Percentiles rank a stretch among this genome's conserved stretches.
Conservation (phyloP, 2,888 invertebrate species). For the Eristalis intricaria region DNA sequence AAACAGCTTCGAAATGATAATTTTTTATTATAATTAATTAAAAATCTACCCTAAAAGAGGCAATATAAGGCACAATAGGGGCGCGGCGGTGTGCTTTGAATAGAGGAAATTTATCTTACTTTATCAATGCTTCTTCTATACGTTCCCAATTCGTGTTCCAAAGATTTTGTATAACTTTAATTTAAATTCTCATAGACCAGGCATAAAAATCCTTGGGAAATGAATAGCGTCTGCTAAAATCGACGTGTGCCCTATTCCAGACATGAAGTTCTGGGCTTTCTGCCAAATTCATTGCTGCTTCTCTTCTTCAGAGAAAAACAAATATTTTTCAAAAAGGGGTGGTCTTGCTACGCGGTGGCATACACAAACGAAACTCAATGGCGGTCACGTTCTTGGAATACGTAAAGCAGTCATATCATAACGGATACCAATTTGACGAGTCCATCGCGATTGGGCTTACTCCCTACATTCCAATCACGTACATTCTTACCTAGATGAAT, state of each 20-base stretch:
- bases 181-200: background rate
- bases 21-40: no score
- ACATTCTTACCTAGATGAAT: background rate
- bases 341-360: background rate
- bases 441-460: background rate
- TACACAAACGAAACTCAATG: background rate
- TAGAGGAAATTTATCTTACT: no score
- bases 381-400: background rate
- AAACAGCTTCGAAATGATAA: no score
- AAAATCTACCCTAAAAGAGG: no score
- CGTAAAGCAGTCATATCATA: background rate
- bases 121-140: no score
- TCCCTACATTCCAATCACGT: background rate
- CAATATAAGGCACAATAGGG: no score
- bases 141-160: background rate
- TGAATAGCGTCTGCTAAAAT: background rate
- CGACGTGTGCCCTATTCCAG: background rate
- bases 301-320: background rate
- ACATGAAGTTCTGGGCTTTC: background rate
- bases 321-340: background rate
- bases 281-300: background rate
- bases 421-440: background rate
- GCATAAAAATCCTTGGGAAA: background rate
- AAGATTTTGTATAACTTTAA: background rate
- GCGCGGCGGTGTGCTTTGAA: no score